Evolutionary conservation across 2,113 vertebrate species (phyloP).

Genomic region (Lepidothrix coronata): DNA sequence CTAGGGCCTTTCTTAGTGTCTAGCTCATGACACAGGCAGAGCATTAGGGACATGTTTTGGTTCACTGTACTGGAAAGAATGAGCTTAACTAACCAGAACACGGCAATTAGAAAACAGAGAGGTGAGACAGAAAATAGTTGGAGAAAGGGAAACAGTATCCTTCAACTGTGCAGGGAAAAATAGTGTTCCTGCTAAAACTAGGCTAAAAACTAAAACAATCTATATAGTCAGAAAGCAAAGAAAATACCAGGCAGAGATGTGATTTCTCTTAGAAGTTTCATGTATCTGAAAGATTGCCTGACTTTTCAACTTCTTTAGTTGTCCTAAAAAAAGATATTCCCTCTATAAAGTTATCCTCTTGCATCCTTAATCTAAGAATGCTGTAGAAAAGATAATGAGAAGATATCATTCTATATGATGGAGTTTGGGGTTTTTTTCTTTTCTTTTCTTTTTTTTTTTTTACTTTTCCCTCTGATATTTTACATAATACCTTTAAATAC

Average conservation of each 20-base stretch:
- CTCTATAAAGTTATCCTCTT: not conserved
- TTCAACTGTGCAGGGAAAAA: not conserved
- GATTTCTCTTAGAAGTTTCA: not conserved
- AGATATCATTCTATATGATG: not conserved
- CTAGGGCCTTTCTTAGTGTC: not conserved
- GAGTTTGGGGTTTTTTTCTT: not conserved
- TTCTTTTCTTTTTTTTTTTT: not conserved
- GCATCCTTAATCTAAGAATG: not conserved
- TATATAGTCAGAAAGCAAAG: not conserved
- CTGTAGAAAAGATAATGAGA: not conserved
- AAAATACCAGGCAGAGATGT: not conserved
- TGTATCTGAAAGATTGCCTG: not conserved
- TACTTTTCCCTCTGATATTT: not conserved
- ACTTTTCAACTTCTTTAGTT: not conserved
- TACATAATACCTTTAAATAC: not conserved
- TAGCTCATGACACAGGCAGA: not conserved
- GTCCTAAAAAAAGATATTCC: not conserved
- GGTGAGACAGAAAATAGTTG: not conserved
- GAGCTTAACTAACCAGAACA: not conserved
- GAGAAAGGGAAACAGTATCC: not conserved
- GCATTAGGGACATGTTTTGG: not conserved
- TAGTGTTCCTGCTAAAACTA: not conserved
- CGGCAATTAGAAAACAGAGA: not conserved
- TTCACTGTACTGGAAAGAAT: not conserved
- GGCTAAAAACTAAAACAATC: not conserved